Evolutionary conservation across 1,140 invertebrate species (phyloP).

Genomic region (Drepana arcuata): DNA sequence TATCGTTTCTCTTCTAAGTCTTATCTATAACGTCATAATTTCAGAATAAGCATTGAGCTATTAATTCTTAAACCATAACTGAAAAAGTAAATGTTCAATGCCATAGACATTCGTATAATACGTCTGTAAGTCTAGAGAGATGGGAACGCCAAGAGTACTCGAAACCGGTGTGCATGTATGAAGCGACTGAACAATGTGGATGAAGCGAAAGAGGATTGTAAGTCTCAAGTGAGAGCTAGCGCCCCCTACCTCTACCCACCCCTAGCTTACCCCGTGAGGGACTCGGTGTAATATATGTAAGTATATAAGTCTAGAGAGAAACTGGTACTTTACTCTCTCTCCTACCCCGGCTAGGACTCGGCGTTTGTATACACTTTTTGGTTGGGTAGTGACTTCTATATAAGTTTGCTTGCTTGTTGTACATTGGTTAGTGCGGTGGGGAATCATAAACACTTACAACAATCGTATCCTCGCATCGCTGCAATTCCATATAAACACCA

Average conservation of each 20-base stretch:
- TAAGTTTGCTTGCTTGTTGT: not conserved
- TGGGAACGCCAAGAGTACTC: no score
- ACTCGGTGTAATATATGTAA: not conserved
- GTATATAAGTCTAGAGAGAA: not conserved
- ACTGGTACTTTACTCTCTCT: not conserved
- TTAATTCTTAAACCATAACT: no score
- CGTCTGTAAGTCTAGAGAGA: no score
- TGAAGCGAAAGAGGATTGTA: no score
- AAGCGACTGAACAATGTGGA: no score
- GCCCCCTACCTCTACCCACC: no score
- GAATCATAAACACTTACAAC: conserved; percentile 13
- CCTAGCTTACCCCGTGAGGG: no score
- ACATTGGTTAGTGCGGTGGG: conserved; percentile 3
- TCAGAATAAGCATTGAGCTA: not conserved
- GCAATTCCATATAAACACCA: conserved; percentile 33
- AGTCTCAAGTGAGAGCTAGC: no score
- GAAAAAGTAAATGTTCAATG: no score
- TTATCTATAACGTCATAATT: not conserved
- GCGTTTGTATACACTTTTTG: not conserved
- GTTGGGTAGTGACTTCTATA: not conserved
- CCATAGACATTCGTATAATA: no score
- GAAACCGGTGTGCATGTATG: no score
- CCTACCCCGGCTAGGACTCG: no score
- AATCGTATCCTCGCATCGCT: conserved; percentile 15
- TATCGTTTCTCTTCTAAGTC: not conserved